Percentiles rank a stretch among this genome's conserved stretches.
Conservation (phyloP, 2,797 vertebrate species). For the Sebastes steindachneri region DNA sequence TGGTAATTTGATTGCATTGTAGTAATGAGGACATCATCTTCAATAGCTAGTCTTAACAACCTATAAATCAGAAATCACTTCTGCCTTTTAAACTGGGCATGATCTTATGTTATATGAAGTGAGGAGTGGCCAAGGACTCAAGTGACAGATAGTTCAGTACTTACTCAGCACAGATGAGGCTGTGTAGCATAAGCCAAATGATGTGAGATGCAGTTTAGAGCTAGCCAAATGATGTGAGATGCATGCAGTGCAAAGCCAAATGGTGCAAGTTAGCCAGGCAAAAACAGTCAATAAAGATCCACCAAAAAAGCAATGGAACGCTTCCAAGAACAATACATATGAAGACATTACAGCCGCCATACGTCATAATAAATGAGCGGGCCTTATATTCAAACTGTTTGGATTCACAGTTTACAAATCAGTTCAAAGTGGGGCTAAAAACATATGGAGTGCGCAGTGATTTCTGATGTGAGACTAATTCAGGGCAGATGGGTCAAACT, state of each 20-base stretch:
- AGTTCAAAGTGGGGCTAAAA: conserved; percentile 37
- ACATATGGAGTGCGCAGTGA: conserved; percentile 36
- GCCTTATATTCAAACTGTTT: conserved; percentile 22
- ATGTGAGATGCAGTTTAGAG: conserved; percentile 63
- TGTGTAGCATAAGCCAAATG: conserved; percentile 65
- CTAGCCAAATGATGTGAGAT: conserved; percentile 72
- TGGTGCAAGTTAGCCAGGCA: conserved; percentile 31
- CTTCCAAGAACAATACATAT: conserved; percentile 45
- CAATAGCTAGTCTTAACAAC: conserved; percentile 4
- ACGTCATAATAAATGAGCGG: conserved; percentile 20
- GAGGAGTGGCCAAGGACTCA: conserved; percentile 27
- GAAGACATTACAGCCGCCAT: conserved; percentile 34
- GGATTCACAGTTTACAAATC: conserved; percentile 58
- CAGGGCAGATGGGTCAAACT: conserved; percentile 61
- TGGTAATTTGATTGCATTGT: conserved; percentile 4
- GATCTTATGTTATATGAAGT: conserved; percentile 35
- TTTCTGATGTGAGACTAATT: conserved; percentile 50
- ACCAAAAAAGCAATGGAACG: conserved; percentile 29
- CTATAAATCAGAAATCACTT: conserved; percentile 36
- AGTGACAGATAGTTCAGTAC: conserved; percentile 50
- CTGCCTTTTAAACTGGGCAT: conserved; percentile 20
- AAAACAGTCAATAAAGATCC: conserved; percentile 61
- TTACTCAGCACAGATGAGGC: conserved; percentile 44
- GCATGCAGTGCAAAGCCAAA: conserved; percentile 59
- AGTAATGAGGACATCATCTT: conserved; percentile 17